Conservation (phyloP, 2,113 vertebrate species). For the Nibea albiflora region DNA sequence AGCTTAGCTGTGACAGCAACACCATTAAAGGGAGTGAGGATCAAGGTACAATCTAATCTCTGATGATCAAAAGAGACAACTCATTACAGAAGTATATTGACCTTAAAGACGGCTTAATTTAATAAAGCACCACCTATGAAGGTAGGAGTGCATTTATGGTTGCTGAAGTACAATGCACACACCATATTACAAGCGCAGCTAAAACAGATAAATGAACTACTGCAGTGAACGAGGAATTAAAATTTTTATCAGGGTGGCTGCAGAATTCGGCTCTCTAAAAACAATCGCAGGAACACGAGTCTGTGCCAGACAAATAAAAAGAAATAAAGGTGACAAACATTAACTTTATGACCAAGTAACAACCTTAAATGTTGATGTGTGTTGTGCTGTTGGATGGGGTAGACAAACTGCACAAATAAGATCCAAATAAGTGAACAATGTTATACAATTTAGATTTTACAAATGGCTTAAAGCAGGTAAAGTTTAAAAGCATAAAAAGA, state of each 20-base stretch:
- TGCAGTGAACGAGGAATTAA: conserved; percentile 31
- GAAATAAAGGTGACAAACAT: conserved; percentile 1
- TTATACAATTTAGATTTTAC: neutral
- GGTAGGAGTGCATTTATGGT: conserved; percentile 68
- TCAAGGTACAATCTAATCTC: conserved; percentile 78
- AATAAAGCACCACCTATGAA: conserved; percentile 76
- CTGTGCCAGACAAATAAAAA: conserved; percentile 11
- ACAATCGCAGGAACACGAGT: conserved; percentile 5
- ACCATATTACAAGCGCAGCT: conserved; percentile 58
- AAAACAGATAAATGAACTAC: conserved; percentile 65
- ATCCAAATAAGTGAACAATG: conserved; percentile 1
- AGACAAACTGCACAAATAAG: conserved; percentile 7
- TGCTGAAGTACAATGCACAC: conserved; percentile 60
- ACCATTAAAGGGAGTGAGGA: conserved; percentile 76
- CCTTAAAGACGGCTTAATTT: conserved; percentile 83
- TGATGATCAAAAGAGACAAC: conserved; percentile 84
- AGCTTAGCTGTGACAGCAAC: conserved; percentile 74
- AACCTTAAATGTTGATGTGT: conserved; percentile 1
- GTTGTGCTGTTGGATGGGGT: conserved; percentile 6
- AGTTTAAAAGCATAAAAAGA: neutral
- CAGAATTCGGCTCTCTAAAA: conserved; percentile 11
- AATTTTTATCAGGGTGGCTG: conserved; percentile 29
- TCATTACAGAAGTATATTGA: conserved; percentile 85
- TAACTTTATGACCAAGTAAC: conserved; percentile 22
- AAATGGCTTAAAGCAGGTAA: neutral